Evolutionary conservation across 2,113 vertebrate species (phyloP).

Genomic region (Candoia aspera): DNA sequence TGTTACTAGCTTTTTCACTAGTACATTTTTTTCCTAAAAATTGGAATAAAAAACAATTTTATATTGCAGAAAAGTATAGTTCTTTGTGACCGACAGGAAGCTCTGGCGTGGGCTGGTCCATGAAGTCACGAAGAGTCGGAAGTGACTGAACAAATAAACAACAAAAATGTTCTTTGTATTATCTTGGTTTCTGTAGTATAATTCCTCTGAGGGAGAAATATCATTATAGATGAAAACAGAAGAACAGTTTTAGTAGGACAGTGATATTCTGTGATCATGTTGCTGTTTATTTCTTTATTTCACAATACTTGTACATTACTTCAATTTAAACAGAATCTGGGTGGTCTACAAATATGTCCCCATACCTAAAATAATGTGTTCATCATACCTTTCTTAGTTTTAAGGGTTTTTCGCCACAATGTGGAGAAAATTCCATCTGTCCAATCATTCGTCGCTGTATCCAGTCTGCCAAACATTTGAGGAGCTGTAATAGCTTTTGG

Average conservation of each 20-base stretch:
- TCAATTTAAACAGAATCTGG: background rate
- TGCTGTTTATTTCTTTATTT: background rate
- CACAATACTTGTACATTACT: background rate
- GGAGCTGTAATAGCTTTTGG: slow-evolving; percentile 81
- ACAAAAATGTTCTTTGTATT: no score
- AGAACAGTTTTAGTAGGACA: background rate
- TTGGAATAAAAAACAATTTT: background rate
- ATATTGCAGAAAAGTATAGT: background rate
- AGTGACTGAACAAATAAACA: no score
- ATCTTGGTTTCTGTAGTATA: background rate
- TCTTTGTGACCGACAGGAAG: no score
- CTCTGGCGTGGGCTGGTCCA: no score
- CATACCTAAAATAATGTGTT: background rate
- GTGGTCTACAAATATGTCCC: no score
- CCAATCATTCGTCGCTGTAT: slow-evolving; percentile 83
- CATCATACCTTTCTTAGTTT: slow-evolving; percentile 75
- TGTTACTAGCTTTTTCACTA: background rate
- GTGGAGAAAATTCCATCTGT: slow-evolving; percentile 83
- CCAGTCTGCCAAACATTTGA: slow-evolving; percentile 80
- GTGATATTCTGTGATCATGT: background rate
- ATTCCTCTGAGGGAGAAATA: background rate
- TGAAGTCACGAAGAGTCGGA: no score
- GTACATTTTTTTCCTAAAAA: background rate
- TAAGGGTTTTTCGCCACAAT: slow-evolving; percentile 80
- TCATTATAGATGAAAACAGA: background rate